A percentile compares a stretch with the other conserved stretches of the same genome.
Evolutionary conservation across 2,113 vertebrate genomes (phyloP).

Genomic region (Aplodontia rufa): DNA sequence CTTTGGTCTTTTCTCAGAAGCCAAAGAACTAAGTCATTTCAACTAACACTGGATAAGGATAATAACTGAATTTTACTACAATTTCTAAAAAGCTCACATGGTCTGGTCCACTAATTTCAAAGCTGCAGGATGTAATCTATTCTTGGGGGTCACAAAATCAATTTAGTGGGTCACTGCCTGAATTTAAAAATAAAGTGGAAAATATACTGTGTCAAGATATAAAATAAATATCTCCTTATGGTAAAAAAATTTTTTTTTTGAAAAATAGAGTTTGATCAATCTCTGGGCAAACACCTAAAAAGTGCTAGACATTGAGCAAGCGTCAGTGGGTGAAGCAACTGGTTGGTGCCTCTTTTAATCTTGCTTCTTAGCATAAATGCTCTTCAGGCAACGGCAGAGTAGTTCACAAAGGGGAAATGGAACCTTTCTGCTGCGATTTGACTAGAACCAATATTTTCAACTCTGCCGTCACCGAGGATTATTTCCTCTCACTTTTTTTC

Average conservation of each 20-base stretch:
- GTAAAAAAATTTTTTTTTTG: slow-evolving; percentile 3
- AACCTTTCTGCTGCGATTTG: slow-evolving; percentile 1
- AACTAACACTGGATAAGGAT: neutral
- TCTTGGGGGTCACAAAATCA: slow-evolving; percentile 13
- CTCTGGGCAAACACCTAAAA: neutral
- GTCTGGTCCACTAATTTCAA: slow-evolving; percentile 6
- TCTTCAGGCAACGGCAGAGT: neutral
- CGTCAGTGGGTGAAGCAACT: neutral
- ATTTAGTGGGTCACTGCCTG: slow-evolving; percentile 44
- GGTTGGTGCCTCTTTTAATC: neutral
- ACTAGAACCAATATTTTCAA: neutral
- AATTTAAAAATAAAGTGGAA: slow-evolving; percentile 50
- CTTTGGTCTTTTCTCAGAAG: neutral
- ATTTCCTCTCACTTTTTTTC: slow-evolving; percentile 10
- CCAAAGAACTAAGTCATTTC: neutral
- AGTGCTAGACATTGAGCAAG: neutral
- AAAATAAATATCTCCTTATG: slow-evolving; percentile 40
- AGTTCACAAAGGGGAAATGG: neutral
- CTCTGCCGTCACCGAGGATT: neutral
- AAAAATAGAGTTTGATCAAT: neutral
- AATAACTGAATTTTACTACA: slow-evolving; percentile 8
- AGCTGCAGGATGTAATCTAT: neutral
- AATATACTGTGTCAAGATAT: neutral
- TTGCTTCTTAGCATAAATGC: neutral
- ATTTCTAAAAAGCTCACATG: neutral